These are phyloP conservation scores for Drosophila quinaria DNA, from an alignment of 2,888 invertebrate species.

Conservation along the genomic window DNA sequence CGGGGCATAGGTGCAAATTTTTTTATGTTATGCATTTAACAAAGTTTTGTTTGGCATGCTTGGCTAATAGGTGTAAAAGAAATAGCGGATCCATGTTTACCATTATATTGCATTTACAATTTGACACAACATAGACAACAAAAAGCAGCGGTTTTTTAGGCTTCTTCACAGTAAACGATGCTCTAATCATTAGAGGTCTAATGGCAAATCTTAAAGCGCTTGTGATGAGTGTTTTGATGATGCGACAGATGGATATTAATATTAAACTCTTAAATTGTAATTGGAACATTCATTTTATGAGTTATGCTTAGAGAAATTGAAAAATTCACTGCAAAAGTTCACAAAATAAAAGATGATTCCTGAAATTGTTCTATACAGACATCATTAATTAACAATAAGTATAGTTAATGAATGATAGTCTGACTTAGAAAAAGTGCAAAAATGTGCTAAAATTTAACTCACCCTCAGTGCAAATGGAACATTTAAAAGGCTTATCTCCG, in stretches of 20 bases:
- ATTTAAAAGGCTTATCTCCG: conserved; percentile 75
- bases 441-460: conserved; percentile 43
- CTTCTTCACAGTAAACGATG: conserved; percentile 43
- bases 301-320: neutral
- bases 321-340: neutral
- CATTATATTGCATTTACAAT: conserved; percentile 50
- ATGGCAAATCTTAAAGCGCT: conserved; percentile 56
- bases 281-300: conserved; percentile 20
- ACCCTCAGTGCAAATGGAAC: conserved; percentile 72
- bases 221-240: conserved; percentile 64
- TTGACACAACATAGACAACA: conserved; percentile 68
- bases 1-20: neutral
- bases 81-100: conserved; percentile 64
- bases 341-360: conserved; percentile 21
- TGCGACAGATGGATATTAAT: conserved; percentile 54
- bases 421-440: conserved; percentile 15
- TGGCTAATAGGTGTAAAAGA: conserved; percentile 50
- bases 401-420: conserved; percentile 1
- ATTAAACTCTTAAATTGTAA: conserved; percentile 38
- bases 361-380: conserved; percentile 2
- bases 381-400: conserved; percentile 1
- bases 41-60: conserved; percentile 55
- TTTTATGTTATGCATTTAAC: neutral
- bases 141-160: conserved; percentile 61
- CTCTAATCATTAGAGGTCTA: conserved; percentile 1